These are phyloP conservation scores for Palythoa grandiflora DNA, from an alignment of 92 coral and sea anemone genomes.

Conservation along the genomic window DNA sequence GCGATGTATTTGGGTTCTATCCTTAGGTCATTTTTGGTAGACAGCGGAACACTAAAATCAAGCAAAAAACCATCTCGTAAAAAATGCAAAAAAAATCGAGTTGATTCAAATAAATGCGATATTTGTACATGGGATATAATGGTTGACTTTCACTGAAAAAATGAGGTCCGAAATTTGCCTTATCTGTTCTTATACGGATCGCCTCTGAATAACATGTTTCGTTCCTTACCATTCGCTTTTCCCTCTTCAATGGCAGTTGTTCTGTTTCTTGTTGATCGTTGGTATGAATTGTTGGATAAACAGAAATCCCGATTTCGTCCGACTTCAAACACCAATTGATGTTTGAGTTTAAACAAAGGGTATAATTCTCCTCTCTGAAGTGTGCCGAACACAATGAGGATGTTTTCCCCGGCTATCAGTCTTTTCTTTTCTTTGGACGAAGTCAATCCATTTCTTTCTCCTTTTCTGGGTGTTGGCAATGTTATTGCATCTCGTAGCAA, in stretches of 20 bases:
- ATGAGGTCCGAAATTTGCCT: too few relatives aligned
- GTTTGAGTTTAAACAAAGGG: slow-evolving; percentile 43
- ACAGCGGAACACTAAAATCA: slow-evolving; percentile 19
- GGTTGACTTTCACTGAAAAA: too few relatives aligned
- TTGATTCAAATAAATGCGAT: too few relatives aligned
- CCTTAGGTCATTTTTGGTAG: slow-evolving; percentile 12
- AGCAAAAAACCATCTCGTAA: neutral
- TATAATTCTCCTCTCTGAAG: slow-evolving; percentile 53
- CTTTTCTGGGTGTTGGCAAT: neutral
- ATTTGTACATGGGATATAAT: too few relatives aligned
- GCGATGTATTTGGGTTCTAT: slow-evolving; percentile 29
- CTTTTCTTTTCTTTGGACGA: slow-evolving; percentile 41
- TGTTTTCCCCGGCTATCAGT: slow-evolving; percentile 56
- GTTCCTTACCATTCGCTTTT: slow-evolving; percentile 35
- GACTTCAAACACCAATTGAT: slow-evolving; percentile 50
- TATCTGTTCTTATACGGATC: too few relatives aligned
- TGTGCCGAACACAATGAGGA: slow-evolving; percentile 52
- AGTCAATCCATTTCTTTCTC: slow-evolving; percentile 41
- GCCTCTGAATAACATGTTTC: neutral
- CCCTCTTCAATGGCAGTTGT: slow-evolving; percentile 52
- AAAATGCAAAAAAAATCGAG: too few relatives aligned
- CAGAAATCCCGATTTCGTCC: slow-evolving; percentile 53
- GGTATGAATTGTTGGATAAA: slow-evolving; percentile 41
- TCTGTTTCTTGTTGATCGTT: slow-evolving; percentile 35
- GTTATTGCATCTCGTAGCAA: slow-evolving; percentile 18